Percentiles rank a stretch among this genome's conserved stretches.
These are phyloP conservation scores for Zoanthus solanderi DNA, from an alignment of 92 coral and sea anemone genomes.

Conservation along the genomic window DNA sequence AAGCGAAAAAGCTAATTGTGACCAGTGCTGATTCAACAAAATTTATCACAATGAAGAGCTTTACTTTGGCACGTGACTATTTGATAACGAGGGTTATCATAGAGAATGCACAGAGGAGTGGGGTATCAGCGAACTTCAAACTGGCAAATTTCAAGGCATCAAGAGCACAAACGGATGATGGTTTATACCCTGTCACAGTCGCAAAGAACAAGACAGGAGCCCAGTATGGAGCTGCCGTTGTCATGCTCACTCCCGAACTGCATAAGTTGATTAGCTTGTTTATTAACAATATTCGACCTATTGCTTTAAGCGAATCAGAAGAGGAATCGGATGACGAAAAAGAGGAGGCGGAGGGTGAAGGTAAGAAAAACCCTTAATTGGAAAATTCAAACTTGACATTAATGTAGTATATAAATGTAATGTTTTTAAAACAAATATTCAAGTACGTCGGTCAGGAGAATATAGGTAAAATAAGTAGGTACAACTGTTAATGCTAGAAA, in stretches of 20 bases:
- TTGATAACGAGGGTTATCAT: background rate
- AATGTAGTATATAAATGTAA: background rate
- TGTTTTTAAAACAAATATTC: no score
- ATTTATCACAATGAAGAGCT: background rate
- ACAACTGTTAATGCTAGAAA: no score
- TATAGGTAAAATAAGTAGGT: no score
- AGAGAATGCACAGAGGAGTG: constrained; percentile 5
- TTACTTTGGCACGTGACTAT: background rate
- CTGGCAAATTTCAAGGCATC: background rate
- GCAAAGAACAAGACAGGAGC: constrained; percentile 17
- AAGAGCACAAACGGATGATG: background rate
- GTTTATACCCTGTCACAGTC: background rate
- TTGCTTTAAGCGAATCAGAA: background rate
- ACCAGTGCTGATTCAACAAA: no score
- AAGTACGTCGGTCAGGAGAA: no score
- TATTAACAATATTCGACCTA: background rate
- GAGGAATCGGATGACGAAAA: no score
- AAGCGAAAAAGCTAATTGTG: no score
- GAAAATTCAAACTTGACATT: background rate
- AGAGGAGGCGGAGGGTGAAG: background rate
- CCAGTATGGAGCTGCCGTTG: constrained; percentile 21
- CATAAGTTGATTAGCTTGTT: background rate
- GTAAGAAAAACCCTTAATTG: background rate
- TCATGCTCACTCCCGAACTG: background rate
- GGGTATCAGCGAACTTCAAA: background rate